Percentiles rank a stretch among this genome's conserved stretches.
Conservation (phyloP, 2,888 invertebrate species). For the Hemistola chrysoprasaria region DNA sequence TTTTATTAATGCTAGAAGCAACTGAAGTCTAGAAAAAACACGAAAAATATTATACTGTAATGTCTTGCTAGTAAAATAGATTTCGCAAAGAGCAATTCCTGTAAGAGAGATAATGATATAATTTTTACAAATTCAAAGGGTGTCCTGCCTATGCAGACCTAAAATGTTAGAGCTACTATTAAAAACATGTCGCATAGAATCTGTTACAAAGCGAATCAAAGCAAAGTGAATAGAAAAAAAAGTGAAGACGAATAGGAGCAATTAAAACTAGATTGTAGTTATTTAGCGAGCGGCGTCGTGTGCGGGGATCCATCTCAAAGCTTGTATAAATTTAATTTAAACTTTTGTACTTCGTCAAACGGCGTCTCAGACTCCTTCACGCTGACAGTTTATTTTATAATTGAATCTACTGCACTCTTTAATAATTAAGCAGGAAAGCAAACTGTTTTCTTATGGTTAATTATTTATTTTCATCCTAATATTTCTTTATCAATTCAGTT, state of each 20-base stretch:
- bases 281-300: slow-evolving; percentile 47
- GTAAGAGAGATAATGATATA: too few relatives aligned
- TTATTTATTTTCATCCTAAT: too few relatives aligned
- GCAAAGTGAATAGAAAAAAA: too few relatives aligned
- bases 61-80: too few relatives aligned
- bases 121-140: too few relatives aligned
- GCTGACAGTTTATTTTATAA: slow-evolving; percentile 55
- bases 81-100: too few relatives aligned
- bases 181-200: slow-evolving; percentile 4
- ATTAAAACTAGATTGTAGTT: slow-evolving; percentile 65
- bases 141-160: too few relatives aligned
- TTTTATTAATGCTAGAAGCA: too few relatives aligned
- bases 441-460: too few relatives aligned
- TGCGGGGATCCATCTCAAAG: slow-evolving; percentile 46
- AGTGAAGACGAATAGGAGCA: slow-evolving; percentile 49
- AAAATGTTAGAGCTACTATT: slow-evolving; percentile 10
- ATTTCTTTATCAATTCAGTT: too few relatives aligned
- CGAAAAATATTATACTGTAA: too few relatives aligned
- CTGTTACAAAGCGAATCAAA: slow-evolving; percentile 4
- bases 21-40: too few relatives aligned
- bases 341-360: slow-evolving; percentile 65
- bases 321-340: slow-evolving; percentile 66
- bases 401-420: slow-evolving; percentile 53
- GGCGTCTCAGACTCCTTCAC: slow-evolving; percentile 40
- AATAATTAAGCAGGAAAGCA: slow-evolving; percentile 7